A percentile compares a stretch with the other conserved stretches of the same genome.
These are phyloP conservation scores for Diaperis boleti DNA, from an alignment of 2,888 invertebrate species.

Conservation along the genomic window DNA sequence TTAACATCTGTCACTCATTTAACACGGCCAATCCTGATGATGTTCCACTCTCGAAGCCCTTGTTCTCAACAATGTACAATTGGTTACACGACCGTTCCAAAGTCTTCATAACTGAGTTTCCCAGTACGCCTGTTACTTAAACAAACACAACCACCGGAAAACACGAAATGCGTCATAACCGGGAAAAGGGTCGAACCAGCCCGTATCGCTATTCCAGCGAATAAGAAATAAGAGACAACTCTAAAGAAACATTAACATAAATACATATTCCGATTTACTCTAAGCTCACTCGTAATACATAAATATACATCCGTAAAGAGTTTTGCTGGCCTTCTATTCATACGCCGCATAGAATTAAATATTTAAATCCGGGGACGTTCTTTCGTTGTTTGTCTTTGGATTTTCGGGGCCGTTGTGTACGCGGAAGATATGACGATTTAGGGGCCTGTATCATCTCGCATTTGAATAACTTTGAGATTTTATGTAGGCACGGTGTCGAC, in stretches of 20 bases:
- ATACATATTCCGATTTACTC: slow-evolving; percentile 56
- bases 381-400: slow-evolving; percentile 34
- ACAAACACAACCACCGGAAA: no score
- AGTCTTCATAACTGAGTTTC: no score
- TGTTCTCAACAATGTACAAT: no score
- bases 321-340: slow-evolving; percentile 43
- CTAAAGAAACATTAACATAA: slow-evolving; percentile 54
- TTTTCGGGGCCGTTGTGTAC: slow-evolving; percentile 26
- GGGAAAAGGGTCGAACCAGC: slow-evolving; percentile 2
- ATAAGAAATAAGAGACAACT: slow-evolving; percentile 50
- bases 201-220: slow-evolving; percentile 35
- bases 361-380: slow-evolving; percentile 43
- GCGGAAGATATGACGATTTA: slow-evolving; percentile 29
- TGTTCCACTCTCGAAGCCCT: no score
- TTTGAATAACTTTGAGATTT: slow-evolving; percentile 20
- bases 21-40: no score
- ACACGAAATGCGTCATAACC: slow-evolving; percentile 7
- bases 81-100: no score
- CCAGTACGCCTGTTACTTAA: no score
- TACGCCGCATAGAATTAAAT: slow-evolving; percentile 43
- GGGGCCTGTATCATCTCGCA: slow-evolving; percentile 28
- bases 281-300: slow-evolving; percentile 51
- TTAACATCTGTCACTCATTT: no score
- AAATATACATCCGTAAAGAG: slow-evolving; percentile 51
- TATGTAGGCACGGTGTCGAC: slow-evolving; percentile 18